Percentiles rank a stretch among this genome's conserved stretches.
Evolutionary conservation across 2,113 vertebrate genomes (phyloP).

Genomic region (Antechinus stuartii): DNA sequence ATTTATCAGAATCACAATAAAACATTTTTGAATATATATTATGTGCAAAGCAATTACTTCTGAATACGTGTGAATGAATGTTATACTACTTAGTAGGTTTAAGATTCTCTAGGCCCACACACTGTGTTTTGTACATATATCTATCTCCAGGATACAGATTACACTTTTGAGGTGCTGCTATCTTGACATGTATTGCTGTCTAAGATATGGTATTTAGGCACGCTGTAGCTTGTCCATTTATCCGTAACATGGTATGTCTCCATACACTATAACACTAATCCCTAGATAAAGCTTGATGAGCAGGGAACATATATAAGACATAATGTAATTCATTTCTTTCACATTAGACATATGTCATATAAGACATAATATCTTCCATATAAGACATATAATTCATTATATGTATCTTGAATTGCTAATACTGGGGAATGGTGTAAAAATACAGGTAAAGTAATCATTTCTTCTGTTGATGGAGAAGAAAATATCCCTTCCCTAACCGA

Average conservation of each 20-base stretch:
- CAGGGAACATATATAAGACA: not conserved
- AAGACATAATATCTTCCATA: not conserved
- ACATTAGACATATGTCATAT: too few relatives aligned
- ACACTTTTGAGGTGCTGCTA: not conserved
- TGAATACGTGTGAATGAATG: not conserved
- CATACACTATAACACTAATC: not conserved
- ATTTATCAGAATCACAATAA: not conserved
- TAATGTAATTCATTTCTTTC: too few relatives aligned
- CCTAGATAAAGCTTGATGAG: conserved; percentile 4
- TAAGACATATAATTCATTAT: not conserved
- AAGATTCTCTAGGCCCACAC: not conserved
- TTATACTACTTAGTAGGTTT: not conserved
- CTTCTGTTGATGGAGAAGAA: not conserved
- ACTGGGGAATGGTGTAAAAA: conserved; percentile 11
- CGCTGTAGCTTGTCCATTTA: not conserved
- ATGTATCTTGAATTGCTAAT: not conserved
- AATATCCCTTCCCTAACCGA: not conserved
- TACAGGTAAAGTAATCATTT: not conserved
- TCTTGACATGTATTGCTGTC: not conserved
- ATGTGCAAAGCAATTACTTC: not conserved
- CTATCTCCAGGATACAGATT: conserved; percentile 5
- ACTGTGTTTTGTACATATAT: not conserved
- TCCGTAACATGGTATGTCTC: not conserved
- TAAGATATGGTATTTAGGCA: not conserved
- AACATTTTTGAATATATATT: conserved; percentile 14